phyloP scores from a whole-genome alignment of 1,140 invertebrate species.

The Tyrophagus putrescentiae region DNA sequence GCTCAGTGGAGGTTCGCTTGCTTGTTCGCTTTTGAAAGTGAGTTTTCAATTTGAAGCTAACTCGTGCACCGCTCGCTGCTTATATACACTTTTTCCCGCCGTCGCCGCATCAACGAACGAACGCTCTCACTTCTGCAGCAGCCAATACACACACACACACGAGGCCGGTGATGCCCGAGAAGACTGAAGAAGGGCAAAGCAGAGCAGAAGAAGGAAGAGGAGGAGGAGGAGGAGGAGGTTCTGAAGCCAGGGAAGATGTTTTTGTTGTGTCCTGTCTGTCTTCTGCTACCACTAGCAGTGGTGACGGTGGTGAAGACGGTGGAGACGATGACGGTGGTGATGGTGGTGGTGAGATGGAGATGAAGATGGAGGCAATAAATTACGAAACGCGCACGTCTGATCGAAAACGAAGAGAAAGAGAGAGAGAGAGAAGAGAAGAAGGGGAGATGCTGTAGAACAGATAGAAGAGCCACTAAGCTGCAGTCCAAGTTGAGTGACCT shows the following conservation, averaged over 20 bases:
- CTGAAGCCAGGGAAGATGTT: background rate
- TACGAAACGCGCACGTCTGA: background rate
- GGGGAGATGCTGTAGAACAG: too few species aligned
- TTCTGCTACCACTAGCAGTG: background rate
- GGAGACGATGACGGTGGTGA: background rate
- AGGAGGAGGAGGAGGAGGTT: background rate
- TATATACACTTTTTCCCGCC: too few species aligned
- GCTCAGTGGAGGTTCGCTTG: too few species aligned
- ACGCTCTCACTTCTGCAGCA: too few species aligned
- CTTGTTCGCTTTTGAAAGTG: too few species aligned
- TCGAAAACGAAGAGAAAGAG: too few species aligned
- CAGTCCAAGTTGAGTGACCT: slow-evolving; percentile 17
- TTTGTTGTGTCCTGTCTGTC: background rate
- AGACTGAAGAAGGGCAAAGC: background rate
- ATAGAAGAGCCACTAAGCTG: background rate
- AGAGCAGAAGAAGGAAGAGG: background rate
- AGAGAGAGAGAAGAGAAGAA: too few species aligned
- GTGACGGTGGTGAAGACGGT: background rate
- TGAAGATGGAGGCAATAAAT: slow-evolving; percentile 3
- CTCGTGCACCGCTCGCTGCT: too few species aligned
- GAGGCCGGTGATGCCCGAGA: background rate
- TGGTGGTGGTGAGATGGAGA: background rate
- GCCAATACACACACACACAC: too few species aligned
- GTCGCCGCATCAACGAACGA: too few species aligned
- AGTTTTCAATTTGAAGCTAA: too few species aligned